A percentile compares a stretch with the other conserved stretches of the same genome.
These are phyloP conservation scores for Phrynocephalus forsythii DNA, from an alignment of 2,797 vertebrate genomes.

Conservation along the genomic window DNA sequence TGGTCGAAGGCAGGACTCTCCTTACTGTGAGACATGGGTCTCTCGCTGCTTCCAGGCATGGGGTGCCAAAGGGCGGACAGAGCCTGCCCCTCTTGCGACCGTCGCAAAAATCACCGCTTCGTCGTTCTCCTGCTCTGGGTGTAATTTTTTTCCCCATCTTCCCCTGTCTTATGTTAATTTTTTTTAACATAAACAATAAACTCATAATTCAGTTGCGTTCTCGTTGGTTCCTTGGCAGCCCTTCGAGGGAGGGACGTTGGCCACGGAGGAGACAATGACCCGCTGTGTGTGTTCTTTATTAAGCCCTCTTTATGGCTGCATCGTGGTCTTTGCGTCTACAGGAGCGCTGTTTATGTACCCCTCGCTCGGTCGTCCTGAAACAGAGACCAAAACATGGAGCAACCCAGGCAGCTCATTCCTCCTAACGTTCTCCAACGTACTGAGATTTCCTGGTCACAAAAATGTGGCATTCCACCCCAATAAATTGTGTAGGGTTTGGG, in stretches of 20 bases:
- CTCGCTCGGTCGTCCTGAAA: not conserved
- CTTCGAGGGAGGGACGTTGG: not conserved
- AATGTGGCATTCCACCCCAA: too few relatives aligned
- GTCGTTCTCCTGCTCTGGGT: not conserved
- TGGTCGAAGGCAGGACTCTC: too few relatives aligned
- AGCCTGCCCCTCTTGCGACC: too few relatives aligned
- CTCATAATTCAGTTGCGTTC: not conserved
- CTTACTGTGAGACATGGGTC: not conserved
- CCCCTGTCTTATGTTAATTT: not conserved
- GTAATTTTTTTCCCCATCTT: not conserved
- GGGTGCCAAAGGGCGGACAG: not conserved
- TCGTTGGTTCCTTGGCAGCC: not conserved
- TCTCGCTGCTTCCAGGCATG: not conserved
- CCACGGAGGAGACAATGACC: not conserved
- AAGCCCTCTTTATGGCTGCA: not conserved
- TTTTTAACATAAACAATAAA: conserved; percentile 32
- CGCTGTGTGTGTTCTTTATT: not conserved
- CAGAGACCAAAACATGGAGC: too few relatives aligned
- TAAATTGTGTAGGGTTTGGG: too few relatives aligned
- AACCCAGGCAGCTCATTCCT: too few relatives aligned
- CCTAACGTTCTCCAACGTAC: too few relatives aligned
- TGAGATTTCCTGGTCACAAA: too few relatives aligned
- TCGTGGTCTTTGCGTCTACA: not conserved
- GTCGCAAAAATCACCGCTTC: not conserved
- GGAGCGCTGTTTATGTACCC: not conserved